Percentiles rank a stretch among this genome's conserved stretches.
Conservation (phyloP, 2,113 vertebrate species). For the Speoplatyrhinus poulsoni region DNA sequence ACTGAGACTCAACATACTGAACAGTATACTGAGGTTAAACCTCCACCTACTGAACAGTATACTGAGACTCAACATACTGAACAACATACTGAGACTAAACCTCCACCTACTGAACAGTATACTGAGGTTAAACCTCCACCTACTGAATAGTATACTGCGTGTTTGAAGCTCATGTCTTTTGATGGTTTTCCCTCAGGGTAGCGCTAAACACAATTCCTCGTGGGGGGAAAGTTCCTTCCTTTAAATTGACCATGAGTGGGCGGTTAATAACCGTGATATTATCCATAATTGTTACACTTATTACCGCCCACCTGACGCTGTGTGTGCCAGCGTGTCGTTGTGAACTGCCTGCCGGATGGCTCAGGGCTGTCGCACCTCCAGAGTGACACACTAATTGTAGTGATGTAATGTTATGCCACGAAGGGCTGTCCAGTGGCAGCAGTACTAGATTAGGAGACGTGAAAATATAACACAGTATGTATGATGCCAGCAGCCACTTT, state of each 20-base stretch:
- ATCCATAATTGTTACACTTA: constrained; percentile 61
- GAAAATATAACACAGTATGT: constrained; percentile 48
- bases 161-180: constrained; percentile 44
- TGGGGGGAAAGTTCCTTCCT: constrained; percentile 54
- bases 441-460: constrained; percentile 58
- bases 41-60: background rate
- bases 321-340: constrained; percentile 27
- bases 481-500: constrained; percentile 62
- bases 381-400: constrained; percentile 59
- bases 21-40: no score
- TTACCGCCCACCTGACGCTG: constrained; percentile 57
- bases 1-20: no score
- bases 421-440: constrained; percentile 51
- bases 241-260: constrained; percentile 68
- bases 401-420: constrained; percentile 72
- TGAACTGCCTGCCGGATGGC: constrained; percentile 46
- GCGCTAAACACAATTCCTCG: constrained; percentile 55
- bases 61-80: no score
- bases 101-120: no score
- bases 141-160: no score
- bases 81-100: no score
- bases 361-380: constrained; percentile 35
- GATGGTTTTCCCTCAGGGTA: constrained; percentile 60
- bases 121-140: no score
- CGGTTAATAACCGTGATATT: constrained; percentile 68